Conservation (phyloP, 2,888 invertebrate genomes). For the Yponomeuta cagnagella region DNA sequence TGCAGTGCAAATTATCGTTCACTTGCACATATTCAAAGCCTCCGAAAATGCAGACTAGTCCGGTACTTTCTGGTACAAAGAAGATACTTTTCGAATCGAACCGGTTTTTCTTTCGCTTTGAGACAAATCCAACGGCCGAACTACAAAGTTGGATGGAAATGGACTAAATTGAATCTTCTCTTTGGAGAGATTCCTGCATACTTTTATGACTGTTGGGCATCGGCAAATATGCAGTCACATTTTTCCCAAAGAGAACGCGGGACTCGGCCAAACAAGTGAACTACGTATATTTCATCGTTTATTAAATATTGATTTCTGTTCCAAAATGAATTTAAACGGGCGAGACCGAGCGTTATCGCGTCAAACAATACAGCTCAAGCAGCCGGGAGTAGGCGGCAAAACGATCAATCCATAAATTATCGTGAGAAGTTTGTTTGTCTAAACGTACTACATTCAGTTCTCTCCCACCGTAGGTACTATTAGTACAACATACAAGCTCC, state of each 20-base stretch:
- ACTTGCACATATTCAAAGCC: constrained; percentile 1
- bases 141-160: background rate
- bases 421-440: constrained; percentile 37
- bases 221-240: too few relatives aligned
- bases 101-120: constrained; percentile 10
- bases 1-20: background rate
- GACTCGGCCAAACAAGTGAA: too few relatives aligned
- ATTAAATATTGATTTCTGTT: background rate
- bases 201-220: background rate
- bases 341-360: background rate
- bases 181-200: constrained; percentile 6
- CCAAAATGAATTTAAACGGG: background rate
- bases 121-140: constrained; percentile 7
- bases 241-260: too few relatives aligned
- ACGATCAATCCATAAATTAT: constrained; percentile 25
- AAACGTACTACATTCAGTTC: constrained; percentile 31
- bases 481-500: constrained; percentile 30
- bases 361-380: background rate
- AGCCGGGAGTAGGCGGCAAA: constrained; percentile 10
- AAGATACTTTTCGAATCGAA: constrained; percentile 15
- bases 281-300: background rate
- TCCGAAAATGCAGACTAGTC: constrained; percentile 5
- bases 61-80: constrained; percentile 15
- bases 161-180: constrained; percentile 12
- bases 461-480: constrained; percentile 28